Evolutionary conservation across 2,888 invertebrate species (phyloP).

Genomic region (Watsonalla binaria): DNA sequence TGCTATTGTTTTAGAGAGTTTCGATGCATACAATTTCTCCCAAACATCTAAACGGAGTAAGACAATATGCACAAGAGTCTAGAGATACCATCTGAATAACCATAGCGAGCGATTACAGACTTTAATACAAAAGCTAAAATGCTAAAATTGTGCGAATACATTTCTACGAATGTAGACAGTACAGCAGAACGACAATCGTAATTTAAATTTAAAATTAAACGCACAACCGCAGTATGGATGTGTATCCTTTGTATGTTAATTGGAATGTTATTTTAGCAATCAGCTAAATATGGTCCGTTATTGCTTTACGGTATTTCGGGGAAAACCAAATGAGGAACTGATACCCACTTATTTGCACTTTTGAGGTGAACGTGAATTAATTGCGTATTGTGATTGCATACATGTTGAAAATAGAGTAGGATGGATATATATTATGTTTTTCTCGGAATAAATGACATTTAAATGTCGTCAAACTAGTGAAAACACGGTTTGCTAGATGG

Average conservation of each 20-base stretch:
- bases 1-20: not conserved
- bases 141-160: not conserved
- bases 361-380: not conserved
- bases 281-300: not conserved
- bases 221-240: not conserved
- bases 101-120: not conserved
- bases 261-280: not conserved
- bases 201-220: conserved; percentile 2
- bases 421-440: too few species aligned
- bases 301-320: not conserved
- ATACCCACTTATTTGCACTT: not conserved
- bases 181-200: not conserved
- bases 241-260: not conserved
- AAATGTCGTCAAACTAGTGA: too few species aligned
- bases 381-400: too few species aligned
- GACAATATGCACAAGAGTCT: not conserved
- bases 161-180: not conserved
- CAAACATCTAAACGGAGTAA: not conserved
- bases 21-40: conserved; percentile 7
- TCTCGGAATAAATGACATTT: too few species aligned
- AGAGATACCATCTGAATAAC: not conserved
- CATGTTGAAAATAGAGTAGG: too few species aligned
- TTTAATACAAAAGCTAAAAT: not conserved
- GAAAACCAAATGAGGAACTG: not conserved
- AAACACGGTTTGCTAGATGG: too few species aligned